Evolutionary conservation across 1,140 invertebrate genomes (phyloP).

Genomic region (Eurosta solidaginis): DNA sequence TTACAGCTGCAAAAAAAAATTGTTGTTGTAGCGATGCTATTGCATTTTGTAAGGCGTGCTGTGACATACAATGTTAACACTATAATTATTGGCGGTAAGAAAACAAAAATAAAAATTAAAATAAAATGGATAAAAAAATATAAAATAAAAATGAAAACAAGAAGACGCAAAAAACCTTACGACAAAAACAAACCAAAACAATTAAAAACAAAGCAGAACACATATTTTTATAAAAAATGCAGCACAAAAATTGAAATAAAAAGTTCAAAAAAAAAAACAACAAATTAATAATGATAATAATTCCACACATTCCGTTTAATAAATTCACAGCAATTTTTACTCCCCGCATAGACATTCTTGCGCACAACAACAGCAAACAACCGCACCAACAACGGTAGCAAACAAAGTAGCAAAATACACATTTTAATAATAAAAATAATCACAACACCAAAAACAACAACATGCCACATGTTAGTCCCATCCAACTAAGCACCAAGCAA

Average conservation of each 20-base stretch:
- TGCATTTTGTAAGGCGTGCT: background rate
- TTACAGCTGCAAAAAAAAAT: background rate
- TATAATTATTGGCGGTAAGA: background rate
- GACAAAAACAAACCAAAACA: background rate
- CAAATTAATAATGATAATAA: background rate
- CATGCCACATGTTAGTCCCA: background rate
- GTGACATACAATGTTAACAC: background rate
- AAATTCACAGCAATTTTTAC: constrained; percentile 11
- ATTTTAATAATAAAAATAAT: background rate
- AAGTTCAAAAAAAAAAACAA: background rate
- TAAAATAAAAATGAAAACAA: too few species aligned
- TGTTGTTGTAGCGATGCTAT: background rate
- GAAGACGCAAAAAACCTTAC: too few species aligned
- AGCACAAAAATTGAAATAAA: constrained; percentile 20
- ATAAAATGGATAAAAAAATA: too few species aligned
- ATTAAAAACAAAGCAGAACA: constrained; percentile 36
- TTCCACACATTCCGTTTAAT: constrained; percentile 8
- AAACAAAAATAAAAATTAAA: too few species aligned
- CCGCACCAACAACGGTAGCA: background rate
- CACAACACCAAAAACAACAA: background rate
- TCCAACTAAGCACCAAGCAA: too few species aligned
- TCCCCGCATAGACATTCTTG: constrained; percentile 14
- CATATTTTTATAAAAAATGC: too few species aligned
- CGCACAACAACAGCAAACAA: background rate
- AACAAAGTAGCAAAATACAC: background rate